phyloP scores from a whole-genome alignment of 2,113 vertebrate species.

The Callithrix jacchus region DNA sequence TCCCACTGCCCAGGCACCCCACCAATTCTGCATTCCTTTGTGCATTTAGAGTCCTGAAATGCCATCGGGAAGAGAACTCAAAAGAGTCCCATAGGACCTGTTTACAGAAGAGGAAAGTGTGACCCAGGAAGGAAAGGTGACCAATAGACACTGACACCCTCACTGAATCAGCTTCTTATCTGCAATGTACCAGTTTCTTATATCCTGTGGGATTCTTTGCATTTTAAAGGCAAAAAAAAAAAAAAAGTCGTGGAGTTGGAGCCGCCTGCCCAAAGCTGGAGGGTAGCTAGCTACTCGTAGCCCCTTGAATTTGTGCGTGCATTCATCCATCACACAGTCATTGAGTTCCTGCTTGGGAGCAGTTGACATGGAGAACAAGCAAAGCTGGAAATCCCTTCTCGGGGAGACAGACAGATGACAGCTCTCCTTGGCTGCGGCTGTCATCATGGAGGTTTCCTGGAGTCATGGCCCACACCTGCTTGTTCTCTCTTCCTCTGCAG shows the following conservation, averaged over 20 bases:
- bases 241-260: neutral
- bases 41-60: neutral
- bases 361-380: fast-evolving
- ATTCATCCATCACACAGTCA: neutral
- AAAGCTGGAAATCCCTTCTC: neutral
- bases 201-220: neutral
- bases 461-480: too few species aligned
- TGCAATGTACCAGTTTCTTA: fast-evolving
- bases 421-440: fast-evolving
- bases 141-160: fast-evolving
- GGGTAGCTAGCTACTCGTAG: neutral
- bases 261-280: neutral
- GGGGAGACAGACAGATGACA: neutral
- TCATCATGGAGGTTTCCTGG: neutral
- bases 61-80: neutral
- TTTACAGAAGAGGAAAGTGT: fast-evolving
- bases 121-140: neutral
- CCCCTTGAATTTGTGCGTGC: neutral
- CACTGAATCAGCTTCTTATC: fast-evolving
- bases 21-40: neutral
- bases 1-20: fast-evolving
- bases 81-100: fast-evolving
- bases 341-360: neutral
- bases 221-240: neutral
- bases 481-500: neutral